These are phyloP conservation scores for Pangasianodon hypophthalmus DNA, from an alignment of 2,113 vertebrate genomes.

Conservation along the genomic window DNA sequence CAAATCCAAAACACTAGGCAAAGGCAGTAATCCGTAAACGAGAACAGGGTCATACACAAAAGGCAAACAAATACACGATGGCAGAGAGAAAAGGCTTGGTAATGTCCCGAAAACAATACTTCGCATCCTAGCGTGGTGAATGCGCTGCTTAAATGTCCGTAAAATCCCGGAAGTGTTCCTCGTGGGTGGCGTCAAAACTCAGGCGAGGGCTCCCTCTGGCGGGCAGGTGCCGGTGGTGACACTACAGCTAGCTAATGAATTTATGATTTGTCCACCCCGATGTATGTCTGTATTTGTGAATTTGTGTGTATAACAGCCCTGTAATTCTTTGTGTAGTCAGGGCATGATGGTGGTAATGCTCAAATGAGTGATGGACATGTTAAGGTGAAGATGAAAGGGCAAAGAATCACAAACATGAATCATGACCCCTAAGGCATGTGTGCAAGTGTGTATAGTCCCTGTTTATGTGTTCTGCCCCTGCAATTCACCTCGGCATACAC, in stretches of 20 bases:
- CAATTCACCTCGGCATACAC: neutral
- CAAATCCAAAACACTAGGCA: too few species aligned
- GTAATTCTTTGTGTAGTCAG: neutral
- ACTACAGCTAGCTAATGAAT: neutral
- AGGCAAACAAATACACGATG: too few species aligned
- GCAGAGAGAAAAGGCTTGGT: too few species aligned
- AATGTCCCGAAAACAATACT: too few species aligned
- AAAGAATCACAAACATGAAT: conserved; percentile 18
- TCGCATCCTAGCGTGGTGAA: too few species aligned
- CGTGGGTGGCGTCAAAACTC: too few species aligned
- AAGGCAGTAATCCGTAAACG: too few species aligned
- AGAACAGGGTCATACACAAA: too few species aligned
- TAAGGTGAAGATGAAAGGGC: neutral
- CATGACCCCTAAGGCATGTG: conserved; percentile 37
- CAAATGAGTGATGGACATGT: conserved; percentile 13
- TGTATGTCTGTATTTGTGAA: neutral
- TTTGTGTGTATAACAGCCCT: neutral
- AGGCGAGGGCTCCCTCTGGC: too few species aligned
- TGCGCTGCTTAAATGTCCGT: too few species aligned
- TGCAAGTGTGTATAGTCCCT: neutral
- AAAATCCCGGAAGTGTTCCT: too few species aligned
- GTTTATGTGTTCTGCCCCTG: neutral
- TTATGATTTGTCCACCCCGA: neutral
- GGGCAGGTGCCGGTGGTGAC: too few species aligned
- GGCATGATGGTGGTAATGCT: neutral